Base-by-base conservation (phyloP, 2,113 vertebrate species). In the Sturnira hondurensis region DNA sequence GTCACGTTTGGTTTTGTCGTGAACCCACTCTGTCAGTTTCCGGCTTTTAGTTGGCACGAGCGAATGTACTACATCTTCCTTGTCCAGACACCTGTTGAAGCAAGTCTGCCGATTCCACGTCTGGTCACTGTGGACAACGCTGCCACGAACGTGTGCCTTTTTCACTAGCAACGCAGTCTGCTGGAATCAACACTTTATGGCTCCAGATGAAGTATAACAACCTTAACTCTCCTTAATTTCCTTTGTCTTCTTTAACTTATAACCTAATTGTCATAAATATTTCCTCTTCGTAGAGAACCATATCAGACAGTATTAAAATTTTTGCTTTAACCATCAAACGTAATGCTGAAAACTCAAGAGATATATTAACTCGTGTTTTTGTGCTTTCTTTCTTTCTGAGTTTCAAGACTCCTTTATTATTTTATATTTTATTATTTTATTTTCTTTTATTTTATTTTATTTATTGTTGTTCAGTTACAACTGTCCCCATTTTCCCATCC, bases 401-500 rank as follows among this genome's bases (percentile, higher is more conserved):
- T 71, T 88, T 80, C 38, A 56, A 67, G 58, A 85, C 77, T 76
- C 74, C 47, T 67, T 16, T n/a, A 36, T 71, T n/a, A n/a, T n/a
- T n/a, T n/a, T n/a, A n/a, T n/a, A n/a, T n/a, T n/a, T n/a, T n/a
- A n/a, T n/a, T n/a, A n/a, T n/a, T n/a, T n/a, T n/a, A n/a, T n/a
- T n/a, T n/a, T n/a, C n/a, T 43, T 58, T 58, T 56, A 22, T 24
- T 24, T 3, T 6, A 22, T 22, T 58, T 24, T 9, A 24, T 24
- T 58, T 58, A 58, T 24, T 24, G 22, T 24, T 24, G 54, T 56
- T 56, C 54, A 22, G 54, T 56, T 22, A 3, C 54, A 22, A 20
- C 22, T 56, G 54, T 22, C 54, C 54, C 54, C 56, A 24, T 24
- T 58, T 58, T 58, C 56, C 56, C 22, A 5, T 58, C 56, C 19